Conservation (phyloP, 2,113 vertebrate genomes). For the Odobenus rosmarus region DNA sequence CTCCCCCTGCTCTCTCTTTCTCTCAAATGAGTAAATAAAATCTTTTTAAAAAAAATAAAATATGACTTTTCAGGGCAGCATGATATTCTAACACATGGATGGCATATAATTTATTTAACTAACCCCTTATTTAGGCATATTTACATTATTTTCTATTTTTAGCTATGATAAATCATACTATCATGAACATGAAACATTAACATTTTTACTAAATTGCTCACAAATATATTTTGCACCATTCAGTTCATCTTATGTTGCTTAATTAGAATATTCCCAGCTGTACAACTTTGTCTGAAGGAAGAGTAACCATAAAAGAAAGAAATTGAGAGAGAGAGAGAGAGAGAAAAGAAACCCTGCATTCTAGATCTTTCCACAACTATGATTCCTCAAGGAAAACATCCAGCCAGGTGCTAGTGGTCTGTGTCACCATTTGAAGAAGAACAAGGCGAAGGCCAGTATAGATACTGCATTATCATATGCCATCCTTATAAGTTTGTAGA, state of each 20-base stretch:
- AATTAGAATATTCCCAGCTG: background rate
- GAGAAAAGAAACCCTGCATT: background rate
- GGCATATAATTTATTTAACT: background rate
- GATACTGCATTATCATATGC: background rate
- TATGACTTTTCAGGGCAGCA: background rate
- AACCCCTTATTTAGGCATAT: background rate
- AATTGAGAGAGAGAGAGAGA: background rate
- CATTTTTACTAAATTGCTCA: constrained; percentile 32
- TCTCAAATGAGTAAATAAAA: background rate
- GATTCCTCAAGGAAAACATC: constrained; percentile 48
- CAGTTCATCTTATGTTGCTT: background rate
- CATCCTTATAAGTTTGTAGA: background rate
- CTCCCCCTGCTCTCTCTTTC: background rate
- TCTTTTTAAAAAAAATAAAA: background rate
- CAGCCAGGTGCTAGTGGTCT: background rate
- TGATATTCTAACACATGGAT: constrained; percentile 1
- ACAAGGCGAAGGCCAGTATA: background rate
- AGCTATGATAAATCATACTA: background rate
- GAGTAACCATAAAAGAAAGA: background rate
- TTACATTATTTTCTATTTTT: constrained; percentile 37
- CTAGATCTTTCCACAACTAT: constrained; percentile 18
- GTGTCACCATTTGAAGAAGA: constrained; percentile 27
- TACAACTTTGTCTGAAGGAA: constrained; percentile 10
- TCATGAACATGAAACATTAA: background rate
- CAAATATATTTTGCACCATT: background rate